Percentiles rank a stretch among this genome's conserved stretches.
phyloP scores from a whole-genome alignment of 2,797 vertebrate species.

The Sebastes elongatus region DNA sequence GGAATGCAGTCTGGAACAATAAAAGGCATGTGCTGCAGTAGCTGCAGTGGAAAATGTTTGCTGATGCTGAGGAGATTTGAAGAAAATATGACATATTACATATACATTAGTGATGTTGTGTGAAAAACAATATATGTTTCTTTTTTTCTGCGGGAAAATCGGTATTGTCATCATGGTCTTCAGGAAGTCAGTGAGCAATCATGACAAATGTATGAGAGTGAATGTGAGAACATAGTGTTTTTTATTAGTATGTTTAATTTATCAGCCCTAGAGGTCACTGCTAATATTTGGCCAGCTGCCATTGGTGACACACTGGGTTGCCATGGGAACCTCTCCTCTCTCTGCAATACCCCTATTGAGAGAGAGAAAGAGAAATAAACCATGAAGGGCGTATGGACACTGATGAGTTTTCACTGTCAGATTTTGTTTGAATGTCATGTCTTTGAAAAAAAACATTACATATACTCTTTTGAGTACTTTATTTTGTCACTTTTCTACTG shows the following conservation, averaged over 20 bases:
- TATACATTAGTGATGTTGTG: too few species aligned
- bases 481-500: neutral
- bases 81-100: too few species aligned
- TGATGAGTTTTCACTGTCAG: neutral
- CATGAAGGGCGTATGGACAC: accelerated
- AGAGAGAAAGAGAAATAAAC: neutral
- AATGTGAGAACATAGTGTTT: neutral
- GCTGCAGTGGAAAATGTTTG: neutral
- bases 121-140: too few species aligned
- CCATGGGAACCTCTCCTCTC: constrained; percentile 17
- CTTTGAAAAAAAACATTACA: too few species aligned
- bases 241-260: constrained; percentile 1
- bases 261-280: constrained; percentile 10
- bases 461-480: neutral
- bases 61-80: neutral
- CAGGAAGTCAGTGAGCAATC: neutral
- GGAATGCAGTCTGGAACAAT: neutral
- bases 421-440: too few species aligned
- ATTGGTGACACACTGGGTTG: neutral
- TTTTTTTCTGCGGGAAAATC: too few species aligned
- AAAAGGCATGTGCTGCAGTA: neutral
- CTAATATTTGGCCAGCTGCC: constrained; percentile 13
- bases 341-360: too few species aligned
- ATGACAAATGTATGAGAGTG: neutral
- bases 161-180: neutral